Base-by-base conservation (phyloP, 2,113 vertebrate species). In the Rhinichthys klamathensis region DNA sequence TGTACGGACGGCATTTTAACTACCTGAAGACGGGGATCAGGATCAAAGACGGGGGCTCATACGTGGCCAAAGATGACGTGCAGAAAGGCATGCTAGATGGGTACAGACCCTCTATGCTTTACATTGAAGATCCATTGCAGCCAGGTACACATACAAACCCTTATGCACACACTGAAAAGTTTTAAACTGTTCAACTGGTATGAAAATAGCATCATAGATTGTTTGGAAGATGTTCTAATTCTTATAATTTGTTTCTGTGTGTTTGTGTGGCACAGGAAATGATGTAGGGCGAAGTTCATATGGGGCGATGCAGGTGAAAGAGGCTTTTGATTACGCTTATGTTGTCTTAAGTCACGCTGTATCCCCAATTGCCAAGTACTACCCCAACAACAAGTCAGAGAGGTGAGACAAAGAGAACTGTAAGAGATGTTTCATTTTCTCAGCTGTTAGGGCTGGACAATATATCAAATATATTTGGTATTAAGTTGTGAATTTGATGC, bases 231-330 rank as follows among this genome's bases (percentile, higher is more conserved):
- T 63, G n/a, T 51, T 84, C 4, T 23, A 0, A n/a, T 27, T 23
- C 4, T 30, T 21, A 41, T 58, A 69, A 41, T 69, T 0, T 80
- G 2, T 72, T 44, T 76, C n/a, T 32, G 13, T 60, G 9, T 81
- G n/a, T 85, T 30, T 63, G 30, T 46, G 30, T 84, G 46, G 3
- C 90, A 54, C 90, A 99, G 98, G 97, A 85, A 99, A 99, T 67
- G 98, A 99, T 84, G 98, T 99, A 25, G 98, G 98, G 54, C 95
- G 98, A 85, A 99, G 98, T 91, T 99, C 98, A 0, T 99, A 99
- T n/a, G 98, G 98, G 87, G 98, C 97, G 93, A 99, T 99, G 98
- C 98, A 99, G 92, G 98, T 99, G 92, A 99, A 98, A 90, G 98
- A 99, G 91, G 98, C 98, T 12, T 99, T 99, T 89, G 98, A 99